Base-by-base conservation (phyloP, 2,797 vertebrate genomes). In the Poecilia velifera region DNA sequence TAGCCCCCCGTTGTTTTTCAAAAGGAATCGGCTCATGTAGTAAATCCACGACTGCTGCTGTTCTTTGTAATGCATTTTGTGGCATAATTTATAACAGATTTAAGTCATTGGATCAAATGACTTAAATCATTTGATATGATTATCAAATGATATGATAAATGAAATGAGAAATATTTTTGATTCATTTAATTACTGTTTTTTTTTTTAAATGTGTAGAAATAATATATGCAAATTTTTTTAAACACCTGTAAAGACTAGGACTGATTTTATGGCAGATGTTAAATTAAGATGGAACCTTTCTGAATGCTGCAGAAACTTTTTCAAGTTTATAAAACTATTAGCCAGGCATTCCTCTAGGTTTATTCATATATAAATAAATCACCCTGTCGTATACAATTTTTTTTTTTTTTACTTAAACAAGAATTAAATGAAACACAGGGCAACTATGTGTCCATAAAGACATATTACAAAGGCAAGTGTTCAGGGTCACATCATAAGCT, bases 1-100 rank as follows among this genome's bases (percentile, higher is more conserved):
- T 78, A 72, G 74, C 41, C 78, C 78, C 46, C 46, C 51, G 46
- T 78, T 83, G 79, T 47, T 80, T 83, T 84, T 80, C 13, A 57
- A 25, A 53, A 76, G 34, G 46, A 46, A 68, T 71, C 76, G n/a
- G 6, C 53, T 10, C 8, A 41, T 51, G 12, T 51, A 4, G 18
- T 34, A 8, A 39, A 64, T 72, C 46, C 22, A 3, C 20, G 18
- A 36, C 47, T 36, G 4, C 34, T 34, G 25, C 36, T 28, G 25
- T 28, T 51, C 25, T 53, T 39, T 55, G 53, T 41, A 12, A 47
- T 41, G 18, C 36, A 62, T 80, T 68, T 51, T n/a, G 43, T 51
- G 45, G 74, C 25, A 71, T 14, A 6, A 34, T 20, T 47, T 73
- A 72, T 31, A 34, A 81, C 34, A 77, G 4, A 36, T 55, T 46